Base-by-base conservation (phyloP, 2,797 vertebrate species). In the Brachyalestes nurse region DNA sequence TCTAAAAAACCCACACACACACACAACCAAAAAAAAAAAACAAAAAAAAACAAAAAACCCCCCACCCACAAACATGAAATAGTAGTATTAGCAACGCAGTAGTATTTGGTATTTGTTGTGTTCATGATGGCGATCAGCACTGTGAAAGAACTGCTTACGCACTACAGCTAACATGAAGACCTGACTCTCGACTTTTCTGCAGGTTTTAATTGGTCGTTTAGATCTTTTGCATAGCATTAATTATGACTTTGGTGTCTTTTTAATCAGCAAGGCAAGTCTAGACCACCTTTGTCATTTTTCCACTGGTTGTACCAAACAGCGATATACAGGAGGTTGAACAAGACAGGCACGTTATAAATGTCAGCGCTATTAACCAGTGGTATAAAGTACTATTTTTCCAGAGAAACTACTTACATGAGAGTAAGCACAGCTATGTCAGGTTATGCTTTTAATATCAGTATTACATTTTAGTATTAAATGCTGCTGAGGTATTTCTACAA, bases 401-500 rank as follows among this genome's bases (percentile, higher is more conserved):
- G 34, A 16, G n/a, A 69, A 47, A 21, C 19, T 1, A 21, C 53
- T 4, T 9, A 23, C 21, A 7, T 28, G 8, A 23, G 62, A 38
- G 28, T 16, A 47, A 69, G 0, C 21, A 69, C 53, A 69, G 13
- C 40, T 69, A 47, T 13, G 9, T 58, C 42, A 70, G 53, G 47
- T 23, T 40, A 55, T 16, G 16, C 25, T 40, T 38, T 40, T 47
- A 12, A 7, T 34, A 57, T 40, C 38, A 65, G 75, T 62, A 65
- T 25, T 61, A 55, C 40, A 16, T 5, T 64, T 57, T 80, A 67
- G 84, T 73, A 75, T 60, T 72, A 82, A 82, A 73, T 38, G 71
- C 71, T 79, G 57, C 74, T 81, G 62, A 69, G 78, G 81, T 83
- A 83, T 87, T 86, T 81, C 82, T 85, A 81, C 61, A 49, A 17